Evolutionary conservation across 2,888 invertebrate species (phyloP), one percentile per base, ranked within the genome.

Genomic region (Argyresthia goedartella): DNA sequence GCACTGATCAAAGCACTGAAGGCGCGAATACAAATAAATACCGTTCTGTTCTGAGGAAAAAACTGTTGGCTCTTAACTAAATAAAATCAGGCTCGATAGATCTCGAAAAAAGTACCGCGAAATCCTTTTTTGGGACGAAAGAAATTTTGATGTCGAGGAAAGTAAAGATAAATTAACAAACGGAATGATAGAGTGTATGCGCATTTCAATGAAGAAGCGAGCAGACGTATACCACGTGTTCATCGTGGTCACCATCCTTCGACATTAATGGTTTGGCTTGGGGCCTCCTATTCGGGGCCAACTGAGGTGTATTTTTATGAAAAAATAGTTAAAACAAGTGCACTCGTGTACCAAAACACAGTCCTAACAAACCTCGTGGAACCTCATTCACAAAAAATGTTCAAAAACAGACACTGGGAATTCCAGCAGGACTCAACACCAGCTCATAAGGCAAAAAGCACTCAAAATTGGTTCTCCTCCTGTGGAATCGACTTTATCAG

Each of bases 401-500:
- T 42, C 42, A 39, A 39, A 39, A 39, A 39, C 8, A 39, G 39
- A 8, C 39, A 39, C 39, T 39, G 39, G 39, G 39, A 4, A 4
- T 39, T n/a, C 39, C 39, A 39, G 39, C 39, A 39, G 39, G 39
- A 39, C 8, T 39, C 39, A 4, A 8, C 39, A n/a, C 39, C 39
- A 7, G 39, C 49, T 49, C 54, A 57, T 55, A 54, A 45, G 46
- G 55, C 54, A 9, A 34, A n/a, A 53, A 55, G 52, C 43, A 53
- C 54, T 15, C 49, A 55, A 57, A 39, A 50, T 50, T 56, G 54
- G 57, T 51, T 57, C 33, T 45, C 50, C 43, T 50, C 52, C 47
- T 53, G 54, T 51, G 54, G 52, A 49, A 52, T 53, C n/a, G 55
- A 53, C 54, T 56, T 55, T 51, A 54, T 55, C 36, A 49, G 55